A percentile compares a stretch with the other conserved stretches of the same genome.
These are phyloP conservation scores for Plebejus argus DNA, from an alignment of 2,888 invertebrate genomes.

Conservation along the genomic window DNA sequence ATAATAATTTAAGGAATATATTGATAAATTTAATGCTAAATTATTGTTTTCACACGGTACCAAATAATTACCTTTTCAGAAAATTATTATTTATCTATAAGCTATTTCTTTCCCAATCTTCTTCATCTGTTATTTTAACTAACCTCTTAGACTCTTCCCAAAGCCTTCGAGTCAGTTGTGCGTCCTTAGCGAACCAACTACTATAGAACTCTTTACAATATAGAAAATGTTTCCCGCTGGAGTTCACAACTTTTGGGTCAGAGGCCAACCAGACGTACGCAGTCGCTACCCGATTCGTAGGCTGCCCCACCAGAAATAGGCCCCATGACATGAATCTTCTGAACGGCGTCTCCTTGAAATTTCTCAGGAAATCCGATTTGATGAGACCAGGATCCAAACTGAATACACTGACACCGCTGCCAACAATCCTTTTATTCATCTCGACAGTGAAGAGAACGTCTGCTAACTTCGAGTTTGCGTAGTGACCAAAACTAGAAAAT, in stretches of 20 bases:
- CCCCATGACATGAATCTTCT: conserved; percentile 50
- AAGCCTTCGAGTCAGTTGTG: conserved; percentile 48
- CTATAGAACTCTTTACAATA: conserved; percentile 63
- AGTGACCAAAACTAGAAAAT: conserved; percentile 79
- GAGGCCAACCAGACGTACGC: conserved; percentile 60
- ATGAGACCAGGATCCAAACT: conserved; percentile 92
- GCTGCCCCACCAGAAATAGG: conserved; percentile 52
- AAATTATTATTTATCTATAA: not conserved
- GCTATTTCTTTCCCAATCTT: conserved; percentile 58
- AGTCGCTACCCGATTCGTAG: conserved; percentile 53
- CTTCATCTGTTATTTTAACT: conserved; percentile 51
- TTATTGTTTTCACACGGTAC: too few species aligned
- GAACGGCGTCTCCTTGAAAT: conserved; percentile 48
- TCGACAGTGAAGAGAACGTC: conserved; percentile 75
- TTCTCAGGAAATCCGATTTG: conserved; percentile 88
- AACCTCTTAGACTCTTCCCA: conserved; percentile 60
- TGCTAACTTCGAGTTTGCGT: conserved; percentile 74
- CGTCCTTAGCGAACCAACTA: conserved; percentile 66
- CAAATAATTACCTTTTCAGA: too few species aligned
- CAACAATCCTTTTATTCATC: conserved; percentile 55
- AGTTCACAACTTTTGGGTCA: conserved; percentile 52
- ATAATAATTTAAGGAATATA: too few species aligned
- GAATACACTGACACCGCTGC: conserved; percentile 85
- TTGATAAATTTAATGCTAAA: too few species aligned
- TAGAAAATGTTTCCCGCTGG: conserved; percentile 62